Conservation (phyloP, 2,888 invertebrate species). For the Xestia xanthographa region DNA sequence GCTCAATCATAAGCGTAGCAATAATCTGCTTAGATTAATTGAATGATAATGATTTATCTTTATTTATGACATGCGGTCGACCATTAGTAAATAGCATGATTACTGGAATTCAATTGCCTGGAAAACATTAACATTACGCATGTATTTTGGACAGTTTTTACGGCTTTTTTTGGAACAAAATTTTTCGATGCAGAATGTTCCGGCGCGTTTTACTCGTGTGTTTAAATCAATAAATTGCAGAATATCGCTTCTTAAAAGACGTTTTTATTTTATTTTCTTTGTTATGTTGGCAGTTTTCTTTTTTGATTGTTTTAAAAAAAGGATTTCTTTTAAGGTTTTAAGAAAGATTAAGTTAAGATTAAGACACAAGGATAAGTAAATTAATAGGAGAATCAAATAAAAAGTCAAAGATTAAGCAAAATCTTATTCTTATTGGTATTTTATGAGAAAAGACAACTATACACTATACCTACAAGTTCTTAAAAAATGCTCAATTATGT, state of each 20-base stretch:
- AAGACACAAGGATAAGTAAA: neutral
- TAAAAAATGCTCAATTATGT: neutral
- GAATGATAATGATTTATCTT: conserved; percentile 64
- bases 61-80: conserved; percentile 49
- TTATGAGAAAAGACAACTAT: neutral
- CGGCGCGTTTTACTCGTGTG: neutral
- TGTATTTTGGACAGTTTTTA: neutral
- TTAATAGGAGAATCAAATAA: neutral
- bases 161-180: conserved; percentile 8
- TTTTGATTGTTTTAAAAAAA: neutral
- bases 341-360: neutral
- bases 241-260: conserved; percentile 40
- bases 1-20: conserved; percentile 32
- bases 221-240: conserved; percentile 46
- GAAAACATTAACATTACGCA: conserved; percentile 46
- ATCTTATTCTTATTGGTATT: conserved; percentile 7
- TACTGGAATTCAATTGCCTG: conserved; percentile 41
- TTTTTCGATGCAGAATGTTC: conserved; percentile 1
- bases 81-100: conserved; percentile 62
- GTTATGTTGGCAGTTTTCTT: neutral
- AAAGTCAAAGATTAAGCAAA: neutral
- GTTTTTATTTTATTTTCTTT: neutral
- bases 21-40: conserved; percentile 64
- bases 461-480: neutral
- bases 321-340: neutral